Percentiles rank a stretch among this genome's conserved stretches.
These are phyloP conservation scores for Cercocebus atys DNA, from an alignment of 2,113 vertebrate genomes.

Conservation along the genomic window DNA sequence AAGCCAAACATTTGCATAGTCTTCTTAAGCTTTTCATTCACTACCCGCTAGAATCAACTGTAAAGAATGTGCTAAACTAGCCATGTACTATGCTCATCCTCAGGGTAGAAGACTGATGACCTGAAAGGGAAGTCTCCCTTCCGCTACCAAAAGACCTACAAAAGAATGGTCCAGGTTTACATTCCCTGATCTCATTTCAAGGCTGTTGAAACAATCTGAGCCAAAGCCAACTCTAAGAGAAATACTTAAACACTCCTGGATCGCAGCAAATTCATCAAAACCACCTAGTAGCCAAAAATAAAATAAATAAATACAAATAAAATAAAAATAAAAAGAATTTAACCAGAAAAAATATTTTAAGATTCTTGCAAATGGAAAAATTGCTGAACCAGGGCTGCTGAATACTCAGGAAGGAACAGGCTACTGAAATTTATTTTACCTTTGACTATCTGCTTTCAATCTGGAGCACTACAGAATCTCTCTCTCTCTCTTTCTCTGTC, in stretches of 20 bases:
- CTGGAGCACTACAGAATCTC: not conserved
- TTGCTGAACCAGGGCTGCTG: constrained; percentile 58
- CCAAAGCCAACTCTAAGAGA: constrained; percentile 86
- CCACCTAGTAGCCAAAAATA: constrained; percentile 66
- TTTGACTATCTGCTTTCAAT: not conserved
- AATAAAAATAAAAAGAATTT: constrained; percentile 3
- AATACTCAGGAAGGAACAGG: constrained; percentile 45
- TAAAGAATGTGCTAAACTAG: not conserved
- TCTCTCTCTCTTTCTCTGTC: not conserved
- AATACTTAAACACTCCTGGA: constrained; percentile 87
- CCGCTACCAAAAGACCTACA: constrained; percentile 82
- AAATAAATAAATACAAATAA: not conserved
- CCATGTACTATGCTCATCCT: fast-evolving
- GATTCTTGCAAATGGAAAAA: not conserved
- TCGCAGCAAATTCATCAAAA: constrained; percentile 86
- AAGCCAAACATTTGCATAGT: not conserved
- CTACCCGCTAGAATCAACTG: no score
- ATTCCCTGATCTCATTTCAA: constrained; percentile 90
- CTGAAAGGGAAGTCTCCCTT: not conserved
- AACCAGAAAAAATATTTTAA: not conserved
- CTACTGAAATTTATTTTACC: not conserved
- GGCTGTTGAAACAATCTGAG: constrained; percentile 89
- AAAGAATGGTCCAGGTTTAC: constrained; percentile 90
- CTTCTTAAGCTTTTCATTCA: not conserved
- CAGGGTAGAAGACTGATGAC: not conserved